Base-by-base conservation (phyloP, 2,113 vertebrate species). In the Cavia aperea region DNA sequence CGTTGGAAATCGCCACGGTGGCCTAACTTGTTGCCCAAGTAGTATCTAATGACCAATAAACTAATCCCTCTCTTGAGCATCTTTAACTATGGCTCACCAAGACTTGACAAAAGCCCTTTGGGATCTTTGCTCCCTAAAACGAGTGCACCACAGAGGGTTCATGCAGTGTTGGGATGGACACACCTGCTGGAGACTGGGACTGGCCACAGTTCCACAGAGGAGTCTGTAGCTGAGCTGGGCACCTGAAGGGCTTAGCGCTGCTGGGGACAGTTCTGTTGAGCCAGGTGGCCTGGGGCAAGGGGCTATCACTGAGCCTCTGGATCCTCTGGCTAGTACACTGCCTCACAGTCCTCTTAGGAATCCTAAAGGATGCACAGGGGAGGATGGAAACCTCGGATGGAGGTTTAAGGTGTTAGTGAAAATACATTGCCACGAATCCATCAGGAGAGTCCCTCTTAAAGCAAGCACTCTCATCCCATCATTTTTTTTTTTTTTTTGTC, bases 81-180 rank as follows among this genome's bases (percentile, higher is more conserved):
- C 11, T 15, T 86, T 39, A 63, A 23, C 39, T 63, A 0, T 43
- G 26, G 36, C 18, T 51, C 29, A 31, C 21, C 16, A 54, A 54
- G 51, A 54, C 51, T 26, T 54, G 60, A 65, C 49, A 19, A 39
- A 49, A 51, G 56, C 26, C 2, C 70, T 85, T 46, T 14, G 12
- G n/a, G 54, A 54, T 14, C 54, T 13, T 54, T 54, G 54, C 56
- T 56, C 56, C 16, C 56, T 18, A 56, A 56, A 56, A 16, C 56
- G 0, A 18, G 15, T 26, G 60, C 24, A 7, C n/a, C n/a, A 26
- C 14, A 6, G 63, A 12, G 23, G 79, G 43, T 31, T 46, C 1
- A 1, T 14, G 3, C 1, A 0, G 7, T 39, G n/a, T 70, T 4
- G 21, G 33, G 46, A 39, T 21, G 60, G 33, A 49, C 1, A 15